Evolutionary conservation across 2,888 invertebrate genomes (phyloP).

Genomic region (Kryphioiulus occultus): DNA sequence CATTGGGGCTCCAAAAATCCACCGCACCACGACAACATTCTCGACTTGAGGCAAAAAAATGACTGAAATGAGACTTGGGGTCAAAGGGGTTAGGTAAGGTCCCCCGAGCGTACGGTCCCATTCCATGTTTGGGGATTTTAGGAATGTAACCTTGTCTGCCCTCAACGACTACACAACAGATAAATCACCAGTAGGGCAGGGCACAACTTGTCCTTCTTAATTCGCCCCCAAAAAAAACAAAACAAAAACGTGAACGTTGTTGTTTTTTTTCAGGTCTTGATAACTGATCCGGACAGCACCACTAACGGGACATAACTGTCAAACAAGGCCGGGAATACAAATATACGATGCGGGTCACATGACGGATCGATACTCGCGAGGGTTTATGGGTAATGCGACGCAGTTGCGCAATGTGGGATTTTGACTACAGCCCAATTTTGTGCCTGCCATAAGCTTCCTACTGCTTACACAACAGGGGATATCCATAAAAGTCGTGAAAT

Average conservation of each 20-base stretch:
- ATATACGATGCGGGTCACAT: not conserved
- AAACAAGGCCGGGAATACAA: not conserved
- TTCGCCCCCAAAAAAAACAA: no score
- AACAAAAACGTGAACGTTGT: not conserved
- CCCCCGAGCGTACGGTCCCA: not conserved
- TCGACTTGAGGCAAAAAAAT: not conserved
- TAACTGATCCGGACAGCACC: not conserved
- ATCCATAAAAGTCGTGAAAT: no score
- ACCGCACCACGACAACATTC: not conserved
- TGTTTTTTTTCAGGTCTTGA: not conserved
- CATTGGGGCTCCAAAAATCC: not conserved
- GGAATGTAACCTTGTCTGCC: slow-evolving; percentile 25
- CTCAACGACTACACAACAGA: not conserved
- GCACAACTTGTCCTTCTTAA: not conserved
- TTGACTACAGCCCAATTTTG: no score
- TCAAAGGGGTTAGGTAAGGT: slow-evolving; percentile 32
- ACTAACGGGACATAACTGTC: not conserved
- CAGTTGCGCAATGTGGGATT: no score
- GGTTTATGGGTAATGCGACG: not conserved
- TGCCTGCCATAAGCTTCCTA: no score
- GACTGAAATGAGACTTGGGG: not conserved
- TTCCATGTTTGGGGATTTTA: not conserved
- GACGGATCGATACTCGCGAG: not conserved
- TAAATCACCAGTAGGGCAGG: slow-evolving; percentile 13
- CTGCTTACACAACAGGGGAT: no score